Percentiles rank a stretch among this genome's conserved stretches.
Conservation (phyloP, 2,888 invertebrate genomes). For the Caenorhabditis doughertyi region DNA sequence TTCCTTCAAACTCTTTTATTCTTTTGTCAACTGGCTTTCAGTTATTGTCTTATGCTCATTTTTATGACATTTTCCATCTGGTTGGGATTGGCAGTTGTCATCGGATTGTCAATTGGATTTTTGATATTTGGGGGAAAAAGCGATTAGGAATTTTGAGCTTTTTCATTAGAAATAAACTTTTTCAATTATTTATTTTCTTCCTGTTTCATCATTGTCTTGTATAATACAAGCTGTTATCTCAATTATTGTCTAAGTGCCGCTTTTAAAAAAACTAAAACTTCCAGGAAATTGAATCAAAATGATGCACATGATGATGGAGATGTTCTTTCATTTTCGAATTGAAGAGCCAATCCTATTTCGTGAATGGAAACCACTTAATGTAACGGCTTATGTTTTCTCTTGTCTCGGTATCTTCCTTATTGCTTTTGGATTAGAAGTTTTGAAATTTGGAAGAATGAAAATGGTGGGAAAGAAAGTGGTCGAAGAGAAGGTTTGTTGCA, state of each 20-base stretch:
- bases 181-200: conserved; percentile 16
- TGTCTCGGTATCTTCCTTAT: conserved; percentile 75
- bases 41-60: conserved; percentile 80
- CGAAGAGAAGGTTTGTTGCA: conserved; percentile 24
- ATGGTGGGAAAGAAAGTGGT: neutral
- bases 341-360: conserved; percentile 76
- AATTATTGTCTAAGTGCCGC: neutral
- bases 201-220: neutral
- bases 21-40: conserved; percentile 74
- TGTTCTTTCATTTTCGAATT: conserved; percentile 80
- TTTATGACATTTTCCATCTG: conserved; percentile 82
- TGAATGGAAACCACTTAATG: conserved; percentile 74
- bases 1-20: conserved; percentile 77
- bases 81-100: conserved; percentile 77
- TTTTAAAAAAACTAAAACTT: neutral
- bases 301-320: conserved; percentile 76
- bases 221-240: neutral
- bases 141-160: conserved; percentile 18
- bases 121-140: conserved; percentile 75
- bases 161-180: neutral
- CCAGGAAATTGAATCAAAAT: conserved; percentile 1
- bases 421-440: conserved; percentile 69
- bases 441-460: conserved; percentile 65
- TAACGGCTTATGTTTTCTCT: conserved; percentile 73
- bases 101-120: conserved; percentile 75